These are phyloP conservation scores for Galago senegalensis DNA, from an alignment of 2,797 vertebrate genomes.

Conservation along the genomic window DNA sequence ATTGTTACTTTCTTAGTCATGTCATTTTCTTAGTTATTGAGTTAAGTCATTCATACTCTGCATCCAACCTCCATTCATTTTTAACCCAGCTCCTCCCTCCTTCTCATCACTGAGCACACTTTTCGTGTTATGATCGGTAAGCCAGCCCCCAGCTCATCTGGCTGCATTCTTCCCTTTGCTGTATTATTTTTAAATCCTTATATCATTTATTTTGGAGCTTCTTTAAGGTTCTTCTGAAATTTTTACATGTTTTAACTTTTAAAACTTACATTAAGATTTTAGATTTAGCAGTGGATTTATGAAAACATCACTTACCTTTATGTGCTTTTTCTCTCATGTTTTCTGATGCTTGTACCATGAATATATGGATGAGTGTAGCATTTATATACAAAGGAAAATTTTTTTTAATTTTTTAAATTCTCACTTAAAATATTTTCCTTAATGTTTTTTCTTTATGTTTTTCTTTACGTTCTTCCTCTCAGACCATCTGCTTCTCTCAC, in stretches of 20 bases:
- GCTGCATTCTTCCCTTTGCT: neutral
- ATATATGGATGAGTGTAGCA: neutral
- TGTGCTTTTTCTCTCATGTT: neutral
- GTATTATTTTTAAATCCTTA: conserved; percentile 32
- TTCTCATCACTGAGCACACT: neutral
- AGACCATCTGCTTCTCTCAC: neutral
- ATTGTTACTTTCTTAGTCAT: too few relatives aligned
- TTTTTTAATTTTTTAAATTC: neutral
- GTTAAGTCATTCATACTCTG: too few relatives aligned
- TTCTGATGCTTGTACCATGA: conserved; percentile 4
- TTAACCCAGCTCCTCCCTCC: neutral
- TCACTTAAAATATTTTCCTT: neutral
- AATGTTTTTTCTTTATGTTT: neutral
- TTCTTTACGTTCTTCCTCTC: neutral
- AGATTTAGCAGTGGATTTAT: too few relatives aligned
- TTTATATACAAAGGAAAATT: neutral
- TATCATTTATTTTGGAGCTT: neutral
- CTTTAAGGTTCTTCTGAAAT: neutral
- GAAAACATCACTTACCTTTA: too few relatives aligned
- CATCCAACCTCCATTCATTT: conserved; percentile 7
- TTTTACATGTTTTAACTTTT: conserved; percentile 17
- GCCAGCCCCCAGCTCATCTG: neutral
- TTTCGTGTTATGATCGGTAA: neutral
- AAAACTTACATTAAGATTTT: conserved; percentile 47
- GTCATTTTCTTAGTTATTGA: too few relatives aligned